phyloP scores from a whole-genome alignment of 1,140 invertebrate genomes.

The Aricia agestis region DNA sequence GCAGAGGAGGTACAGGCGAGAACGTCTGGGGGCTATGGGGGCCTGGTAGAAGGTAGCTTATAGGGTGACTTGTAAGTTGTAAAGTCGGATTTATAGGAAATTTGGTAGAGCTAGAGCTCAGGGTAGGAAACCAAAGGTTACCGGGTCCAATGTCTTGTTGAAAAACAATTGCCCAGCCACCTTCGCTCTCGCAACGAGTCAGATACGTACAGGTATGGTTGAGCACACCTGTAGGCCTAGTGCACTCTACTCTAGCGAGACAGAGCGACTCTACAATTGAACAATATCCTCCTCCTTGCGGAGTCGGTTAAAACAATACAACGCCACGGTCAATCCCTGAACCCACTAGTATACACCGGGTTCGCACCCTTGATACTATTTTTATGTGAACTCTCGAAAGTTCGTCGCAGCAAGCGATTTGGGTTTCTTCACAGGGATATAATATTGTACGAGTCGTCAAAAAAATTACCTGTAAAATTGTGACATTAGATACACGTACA shows the following conservation, averaged over 20 bases:
- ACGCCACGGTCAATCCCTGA: slow-evolving; percentile 52
- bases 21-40: background rate
- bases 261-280: slow-evolving; percentile 38
- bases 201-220: slow-evolving; percentile 65
- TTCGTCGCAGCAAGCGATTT: slow-evolving; percentile 43
- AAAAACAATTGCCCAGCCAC: slow-evolving; percentile 70
- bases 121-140: slow-evolving; percentile 42
- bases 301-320: slow-evolving; percentile 20
- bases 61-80: too few species aligned
- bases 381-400: slow-evolving; percentile 54
- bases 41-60: background rate
- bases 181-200: slow-evolving; percentile 45
- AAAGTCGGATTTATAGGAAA: background rate
- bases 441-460: slow-evolving; percentile 28
- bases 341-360: slow-evolving; percentile 65
- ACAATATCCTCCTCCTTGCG: slow-evolving; percentile 8
- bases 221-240: slow-evolving; percentile 55
- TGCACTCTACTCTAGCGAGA: slow-evolving; percentile 43
- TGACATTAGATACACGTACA: slow-evolving; percentile 24
- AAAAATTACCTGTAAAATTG: slow-evolving; percentile 57
- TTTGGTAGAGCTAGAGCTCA: background rate
- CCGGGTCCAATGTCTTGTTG: slow-evolving; percentile 69
- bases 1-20: background rate
- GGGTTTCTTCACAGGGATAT: slow-evolving; percentile 60
- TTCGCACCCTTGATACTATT: slow-evolving; percentile 59